Percentiles rank a stretch among this genome's conserved stretches.
Evolutionary conservation across 1,140 invertebrate species (phyloP).

Genomic region (Cephus cinctus): DNA sequence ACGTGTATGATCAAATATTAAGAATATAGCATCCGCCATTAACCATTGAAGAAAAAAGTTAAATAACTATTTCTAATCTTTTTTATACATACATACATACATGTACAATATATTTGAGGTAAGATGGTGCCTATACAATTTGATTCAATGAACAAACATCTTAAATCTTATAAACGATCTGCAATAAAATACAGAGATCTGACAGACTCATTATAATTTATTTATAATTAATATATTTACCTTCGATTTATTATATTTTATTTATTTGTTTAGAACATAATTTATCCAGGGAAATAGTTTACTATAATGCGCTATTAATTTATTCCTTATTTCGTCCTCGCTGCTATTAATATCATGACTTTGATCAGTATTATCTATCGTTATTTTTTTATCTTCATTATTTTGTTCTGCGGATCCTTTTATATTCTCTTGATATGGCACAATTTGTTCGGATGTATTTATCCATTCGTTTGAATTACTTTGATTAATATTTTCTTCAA

Average conservation of each 20-base stretch:
- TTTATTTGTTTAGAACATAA: slow-evolving; percentile 25
- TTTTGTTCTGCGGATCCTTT: no score
- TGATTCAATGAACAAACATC: background rate
- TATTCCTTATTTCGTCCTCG: slow-evolving; percentile 27
- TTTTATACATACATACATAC: no score
- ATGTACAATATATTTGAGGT: no score
- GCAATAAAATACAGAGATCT: background rate
- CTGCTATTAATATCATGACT: background rate
- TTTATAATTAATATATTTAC: background rate
- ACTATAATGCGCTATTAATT: slow-evolving; percentile 40
- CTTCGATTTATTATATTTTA: slow-evolving; percentile 3
- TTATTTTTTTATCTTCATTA: background rate
- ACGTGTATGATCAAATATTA: no score
- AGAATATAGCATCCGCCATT: no score
- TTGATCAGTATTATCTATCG: slow-evolving; percentile 1
- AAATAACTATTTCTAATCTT: no score
- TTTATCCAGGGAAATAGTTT: slow-evolving; percentile 42
- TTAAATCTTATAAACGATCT: background rate
- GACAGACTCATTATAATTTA: background rate
- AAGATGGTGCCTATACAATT: background rate
- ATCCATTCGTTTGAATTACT: no score
- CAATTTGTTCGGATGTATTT: slow-evolving; percentile 16
- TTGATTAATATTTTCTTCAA: no score
- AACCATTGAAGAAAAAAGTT: no score
- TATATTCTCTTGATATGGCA: no score